These are phyloP conservation scores for Pristionchus pacificus DNA, from an alignment of 1,140 invertebrate genomes.

Conservation along the genomic window DNA sequence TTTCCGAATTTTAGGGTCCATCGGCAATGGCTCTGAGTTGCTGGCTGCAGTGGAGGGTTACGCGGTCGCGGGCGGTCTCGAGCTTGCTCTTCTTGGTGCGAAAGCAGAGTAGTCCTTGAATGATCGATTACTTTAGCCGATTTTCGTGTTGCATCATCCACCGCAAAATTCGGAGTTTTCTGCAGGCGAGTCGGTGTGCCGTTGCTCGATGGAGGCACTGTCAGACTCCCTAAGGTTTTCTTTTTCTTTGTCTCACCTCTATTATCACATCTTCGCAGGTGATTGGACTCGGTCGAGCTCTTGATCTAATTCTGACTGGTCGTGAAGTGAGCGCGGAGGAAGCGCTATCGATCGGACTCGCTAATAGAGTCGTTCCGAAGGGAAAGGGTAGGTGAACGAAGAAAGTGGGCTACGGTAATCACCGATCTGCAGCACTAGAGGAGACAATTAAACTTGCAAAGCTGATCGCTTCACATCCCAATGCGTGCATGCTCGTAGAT, in stretches of 20 bases:
- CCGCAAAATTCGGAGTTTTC: conserved; percentile 75
- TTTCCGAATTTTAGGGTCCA: too few relatives aligned
- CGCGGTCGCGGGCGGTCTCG: conserved; percentile 80
- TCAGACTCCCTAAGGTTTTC: conserved; percentile 69
- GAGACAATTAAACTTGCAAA: conserved; percentile 73
- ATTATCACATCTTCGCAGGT: background rate
- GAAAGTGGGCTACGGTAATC: background rate
- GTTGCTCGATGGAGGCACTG: conserved; percentile 74
- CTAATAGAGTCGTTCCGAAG: conserved; percentile 71
- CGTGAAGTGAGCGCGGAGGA: conserved; percentile 71
- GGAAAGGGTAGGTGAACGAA: conserved; percentile 67
- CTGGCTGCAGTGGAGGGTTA: conserved; percentile 80
- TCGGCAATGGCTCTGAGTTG: conserved; percentile 68
- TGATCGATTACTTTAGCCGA: conserved; percentile 61
- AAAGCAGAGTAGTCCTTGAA: background rate
- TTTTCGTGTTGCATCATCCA: conserved; percentile 77
- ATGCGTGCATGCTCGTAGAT: conserved; percentile 73
- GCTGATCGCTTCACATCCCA: conserved; percentile 74
- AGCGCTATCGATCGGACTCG: conserved; percentile 74
- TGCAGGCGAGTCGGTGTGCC: conserved; percentile 82
- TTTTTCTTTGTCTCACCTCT: background rate
- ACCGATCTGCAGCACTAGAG: conserved; percentile 66
- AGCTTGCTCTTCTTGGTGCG: conserved; percentile 77
- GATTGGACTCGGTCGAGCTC: conserved; percentile 76
- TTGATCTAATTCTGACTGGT: conserved; percentile 82